Evolutionary conservation across 2,797 vertebrate genomes (phyloP).

Genomic region (Hephaestus fuliginosus): DNA sequence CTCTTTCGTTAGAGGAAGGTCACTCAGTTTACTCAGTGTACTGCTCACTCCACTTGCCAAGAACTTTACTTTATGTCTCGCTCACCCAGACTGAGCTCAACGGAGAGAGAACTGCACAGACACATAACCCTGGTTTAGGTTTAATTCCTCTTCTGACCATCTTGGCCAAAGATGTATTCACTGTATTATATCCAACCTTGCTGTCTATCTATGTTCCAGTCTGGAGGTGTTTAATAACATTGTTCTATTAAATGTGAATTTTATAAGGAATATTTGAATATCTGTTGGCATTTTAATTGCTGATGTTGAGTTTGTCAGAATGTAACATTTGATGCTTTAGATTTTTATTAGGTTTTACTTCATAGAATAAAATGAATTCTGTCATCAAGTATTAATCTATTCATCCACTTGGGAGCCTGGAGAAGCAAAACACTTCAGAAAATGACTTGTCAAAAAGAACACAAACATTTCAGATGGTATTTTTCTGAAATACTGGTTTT

Average conservation of each 20-base stretch:
- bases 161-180: background rate
- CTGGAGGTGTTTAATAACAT: background rate
- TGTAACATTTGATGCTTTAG: background rate
- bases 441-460: background rate
- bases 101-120: background rate
- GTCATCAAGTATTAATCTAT: background rate
- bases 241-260: background rate
- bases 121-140: background rate
- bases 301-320: background rate
- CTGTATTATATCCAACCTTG: background rate
- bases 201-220: background rate
- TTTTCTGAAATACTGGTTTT: background rate
- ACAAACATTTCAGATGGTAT: no score
- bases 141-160: background rate
- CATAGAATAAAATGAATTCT: background rate
- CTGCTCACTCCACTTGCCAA: slow-evolving; percentile 46
- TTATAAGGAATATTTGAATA: background rate
- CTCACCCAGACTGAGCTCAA: background rate
- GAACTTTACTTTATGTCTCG: slow-evolving; percentile 14
- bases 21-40: slow-evolving; percentile 46
- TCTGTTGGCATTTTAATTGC: background rate
- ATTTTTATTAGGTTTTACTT: background rate
- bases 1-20: slow-evolving; percentile 46
- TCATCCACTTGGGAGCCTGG: background rate
- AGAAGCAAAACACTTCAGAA: background rate